Conservation (phyloP, 2,797 vertebrate genomes). For the Enteromius viviparus region DNA sequence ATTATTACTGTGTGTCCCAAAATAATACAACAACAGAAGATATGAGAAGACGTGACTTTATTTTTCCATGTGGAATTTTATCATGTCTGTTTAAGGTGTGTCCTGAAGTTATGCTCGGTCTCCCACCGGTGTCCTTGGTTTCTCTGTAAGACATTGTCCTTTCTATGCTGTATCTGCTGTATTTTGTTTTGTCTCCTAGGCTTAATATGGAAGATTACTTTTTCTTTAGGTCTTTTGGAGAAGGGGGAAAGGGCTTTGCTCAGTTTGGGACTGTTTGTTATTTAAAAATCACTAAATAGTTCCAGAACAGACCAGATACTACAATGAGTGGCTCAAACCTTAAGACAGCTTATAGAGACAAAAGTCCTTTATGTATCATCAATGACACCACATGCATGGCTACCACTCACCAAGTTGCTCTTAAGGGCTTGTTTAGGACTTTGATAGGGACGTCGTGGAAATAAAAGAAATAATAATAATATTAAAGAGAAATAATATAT, state of each 20-base stretch:
- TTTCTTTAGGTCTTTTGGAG: slow-evolving; percentile 19
- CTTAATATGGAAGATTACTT: slow-evolving; percentile 16
- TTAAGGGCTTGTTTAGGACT: background rate
- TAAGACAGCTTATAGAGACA: slow-evolving; percentile 29
- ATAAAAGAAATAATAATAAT: too few species aligned
- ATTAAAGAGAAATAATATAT: background rate
- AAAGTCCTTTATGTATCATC: slow-evolving; percentile 19
- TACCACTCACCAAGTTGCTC: background rate
- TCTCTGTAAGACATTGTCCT: slow-evolving; percentile 3
- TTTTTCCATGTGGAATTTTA: background rate
- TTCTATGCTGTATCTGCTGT: slow-evolving; percentile 12
- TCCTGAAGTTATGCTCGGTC: slow-evolving; percentile 13
- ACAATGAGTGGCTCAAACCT: slow-evolving; percentile 17
- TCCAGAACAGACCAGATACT: slow-evolving; percentile 24
- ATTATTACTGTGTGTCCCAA: background rate
- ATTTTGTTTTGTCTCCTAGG: slow-evolving; percentile 26
- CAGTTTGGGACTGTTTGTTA: slow-evolving; percentile 34
- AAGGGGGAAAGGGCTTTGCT: background rate
- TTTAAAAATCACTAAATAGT: slow-evolving; percentile 50
- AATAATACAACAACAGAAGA: background rate
- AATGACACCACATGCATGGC: slow-evolving; percentile 1
- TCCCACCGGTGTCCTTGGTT: slow-evolving; percentile 3
- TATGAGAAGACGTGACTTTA: background rate
- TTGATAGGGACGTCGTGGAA: background rate
- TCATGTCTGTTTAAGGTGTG: slow-evolving; percentile 16